A percentile compares a stretch with the other conserved stretches of the same genome.
Evolutionary conservation across 2,888 invertebrate genomes (phyloP).

Genomic region (Volucella inflata): DNA sequence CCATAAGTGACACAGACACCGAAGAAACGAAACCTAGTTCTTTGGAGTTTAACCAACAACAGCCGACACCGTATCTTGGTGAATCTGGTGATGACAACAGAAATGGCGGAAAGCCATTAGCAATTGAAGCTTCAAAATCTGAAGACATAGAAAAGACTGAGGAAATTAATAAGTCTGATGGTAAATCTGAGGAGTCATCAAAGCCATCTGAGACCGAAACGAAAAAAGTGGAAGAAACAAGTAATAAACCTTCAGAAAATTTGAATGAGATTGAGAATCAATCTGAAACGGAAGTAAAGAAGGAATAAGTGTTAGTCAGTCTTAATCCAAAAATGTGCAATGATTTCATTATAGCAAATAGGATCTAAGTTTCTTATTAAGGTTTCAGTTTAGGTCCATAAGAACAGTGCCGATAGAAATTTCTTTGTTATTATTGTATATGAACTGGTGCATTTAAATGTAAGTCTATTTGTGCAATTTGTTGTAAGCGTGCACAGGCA

Average conservation of each 20-base stretch:
- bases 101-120: not conserved
- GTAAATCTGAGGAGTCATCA: not conserved
- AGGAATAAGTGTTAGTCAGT: too few species aligned
- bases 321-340: too few species aligned
- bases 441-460: conserved; percentile 41
- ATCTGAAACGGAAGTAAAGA: not conserved
- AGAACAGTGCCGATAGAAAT: conserved; percentile 26
- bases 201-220: conserved; percentile 9
- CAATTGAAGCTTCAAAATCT: conserved; percentile 3
- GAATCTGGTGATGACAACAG: not conserved
- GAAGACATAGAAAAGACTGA: conserved; percentile 11
- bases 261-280: not conserved
- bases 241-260: not conserved
- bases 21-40: conserved; percentile 60
- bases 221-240: conserved; percentile 16
- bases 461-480: conserved; percentile 35
- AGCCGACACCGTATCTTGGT: not conserved
- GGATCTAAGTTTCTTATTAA: conserved; percentile 23
- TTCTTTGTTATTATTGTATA: conserved; percentile 43
- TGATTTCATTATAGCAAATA: conserved; percentile 1
- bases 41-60: conserved; percentile 37
- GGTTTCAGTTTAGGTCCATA: conserved; percentile 29
- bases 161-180: not conserved
- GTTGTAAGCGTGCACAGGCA: conserved; percentile 21
- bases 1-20: conserved; percentile 54